A percentile compares a stretch with the other conserved stretches of the same genome.
These are phyloP conservation scores for Ceratitis capitata DNA, from an alignment of 1,140 invertebrate species.

Conservation along the genomic window DNA sequence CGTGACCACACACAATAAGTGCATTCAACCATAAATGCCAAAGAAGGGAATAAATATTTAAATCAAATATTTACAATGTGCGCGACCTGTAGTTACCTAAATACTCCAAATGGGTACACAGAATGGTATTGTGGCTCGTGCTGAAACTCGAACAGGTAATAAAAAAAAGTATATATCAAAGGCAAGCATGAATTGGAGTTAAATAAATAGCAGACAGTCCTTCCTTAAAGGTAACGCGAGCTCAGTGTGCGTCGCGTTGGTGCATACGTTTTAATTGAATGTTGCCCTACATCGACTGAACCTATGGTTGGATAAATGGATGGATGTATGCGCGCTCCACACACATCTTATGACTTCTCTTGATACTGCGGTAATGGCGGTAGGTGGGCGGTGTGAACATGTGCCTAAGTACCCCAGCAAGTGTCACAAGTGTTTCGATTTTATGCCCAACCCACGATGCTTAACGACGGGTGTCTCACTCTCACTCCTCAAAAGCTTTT, in stretches of 20 bases:
- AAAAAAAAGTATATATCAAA: too few relatives aligned
- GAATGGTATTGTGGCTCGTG: neutral
- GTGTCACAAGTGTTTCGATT: slow-evolving; percentile 30
- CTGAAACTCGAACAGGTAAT: too few relatives aligned
- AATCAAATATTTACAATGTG: slow-evolving; percentile 17
- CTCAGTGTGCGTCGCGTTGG: neutral
- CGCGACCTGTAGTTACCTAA: neutral
- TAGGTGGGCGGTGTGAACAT: slow-evolving; percentile 14
- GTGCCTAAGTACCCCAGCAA: slow-evolving; percentile 6
- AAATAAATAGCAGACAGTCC: neutral
- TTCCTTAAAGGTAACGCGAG: neutral
- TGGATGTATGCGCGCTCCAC: too few relatives aligned
- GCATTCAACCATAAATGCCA: slow-evolving; percentile 5
- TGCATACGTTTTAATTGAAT: slow-evolving; percentile 13
- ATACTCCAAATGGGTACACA: neutral
- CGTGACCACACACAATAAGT: slow-evolving; percentile 2
- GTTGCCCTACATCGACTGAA: neutral
- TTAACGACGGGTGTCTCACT: neutral
- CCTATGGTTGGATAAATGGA: too few relatives aligned
- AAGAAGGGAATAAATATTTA: slow-evolving; percentile 13
- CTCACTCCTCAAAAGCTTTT: neutral
- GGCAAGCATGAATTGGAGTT: neutral
- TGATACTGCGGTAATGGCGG: neutral
- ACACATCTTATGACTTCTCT: neutral
- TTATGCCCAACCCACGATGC: neutral